A percentile compares a stretch with the other conserved stretches of the same genome.
These are phyloP conservation scores for Elephas maximus DNA, from an alignment of 2,113 vertebrate genomes.

Conservation along the genomic window DNA sequence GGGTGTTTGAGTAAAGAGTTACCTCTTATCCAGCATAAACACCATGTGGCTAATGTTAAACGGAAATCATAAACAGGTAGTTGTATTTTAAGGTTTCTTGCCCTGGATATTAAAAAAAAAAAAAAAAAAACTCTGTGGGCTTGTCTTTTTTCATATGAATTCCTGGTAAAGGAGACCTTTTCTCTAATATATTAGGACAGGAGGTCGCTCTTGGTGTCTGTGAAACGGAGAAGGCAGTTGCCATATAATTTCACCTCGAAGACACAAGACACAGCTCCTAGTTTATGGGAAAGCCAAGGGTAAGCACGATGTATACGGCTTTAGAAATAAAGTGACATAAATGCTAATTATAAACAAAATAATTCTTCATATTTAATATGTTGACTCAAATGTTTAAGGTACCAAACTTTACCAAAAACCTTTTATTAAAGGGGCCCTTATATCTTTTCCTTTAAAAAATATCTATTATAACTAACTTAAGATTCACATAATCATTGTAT, in stretches of 20 bases:
- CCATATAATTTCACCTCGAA: not conserved
- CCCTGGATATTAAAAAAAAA: not conserved
- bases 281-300: not conserved
- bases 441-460: constrained; percentile 45
- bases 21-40: not conserved
- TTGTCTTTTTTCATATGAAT: constrained; percentile 10
- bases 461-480: constrained; percentile 19
- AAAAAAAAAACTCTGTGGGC: not conserved
- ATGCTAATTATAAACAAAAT: constrained; percentile 20
- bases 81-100: not conserved
- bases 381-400: constrained; percentile 24
- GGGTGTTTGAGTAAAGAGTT: constrained; percentile 27
- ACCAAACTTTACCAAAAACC: not conserved
- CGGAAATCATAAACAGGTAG: not conserved
- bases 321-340: constrained; percentile 38
- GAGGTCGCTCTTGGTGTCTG: not conserved
- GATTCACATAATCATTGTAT: not conserved
- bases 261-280: not conserved
- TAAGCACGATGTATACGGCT: not conserved
- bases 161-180: constrained; percentile 27
- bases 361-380: constrained; percentile 16
- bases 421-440: not conserved
- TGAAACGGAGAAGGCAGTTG: not conserved
- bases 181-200: not conserved
- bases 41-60: not conserved